Base-by-base conservation (phyloP, 2,888 invertebrate species). In the Cheilosia vernalis region DNA sequence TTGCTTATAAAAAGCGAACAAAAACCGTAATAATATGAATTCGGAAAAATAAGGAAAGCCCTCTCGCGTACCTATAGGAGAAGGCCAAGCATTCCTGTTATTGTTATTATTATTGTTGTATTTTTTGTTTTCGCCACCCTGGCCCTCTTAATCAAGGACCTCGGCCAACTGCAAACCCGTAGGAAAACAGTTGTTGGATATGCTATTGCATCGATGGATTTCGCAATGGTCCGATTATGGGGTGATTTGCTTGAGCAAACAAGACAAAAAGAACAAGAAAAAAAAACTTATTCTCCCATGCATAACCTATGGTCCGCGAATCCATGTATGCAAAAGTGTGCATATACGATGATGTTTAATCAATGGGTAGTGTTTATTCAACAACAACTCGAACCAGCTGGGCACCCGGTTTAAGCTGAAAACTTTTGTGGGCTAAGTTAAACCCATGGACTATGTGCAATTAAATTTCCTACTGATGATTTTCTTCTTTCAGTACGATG, bases 391-490 rank as follows among this genome's bases (percentile, higher is more conserved):
- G 51, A 33, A 37, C 51, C 81, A 81, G 51, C 64, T 79, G 78
- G 72, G 72, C 4, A 37, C 37, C 13, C 51, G 42, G 72, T 69
- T 58, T 19, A 49, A 49, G 47, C 30, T 63, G 64, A 27, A 44
- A 64, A 56, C 24, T 51, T 49, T 49, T 49, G 49, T 21, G 6
- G 15, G 24, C 17, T 58, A 67, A 72, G 78, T 64, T 64, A 49
- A 72, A 61, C 66, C 49, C 69, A 63, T 51, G 63, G 76, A 37
- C 63, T 47, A 61, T 80, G 49, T 76, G 67, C 61, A 69, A 76
- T 69, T 30, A 55, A 44, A 56, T 67, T 69, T 76, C 69, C 44
- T 64, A 47, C 33, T 58, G 70, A 69, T 15, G 24, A 47, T 37
- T 37, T 70, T 49, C 49, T 24, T 40, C 51, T 21, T 24, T 9